Base-by-base conservation (phyloP, 2,888 invertebrate genomes). In the Empis livida region DNA sequence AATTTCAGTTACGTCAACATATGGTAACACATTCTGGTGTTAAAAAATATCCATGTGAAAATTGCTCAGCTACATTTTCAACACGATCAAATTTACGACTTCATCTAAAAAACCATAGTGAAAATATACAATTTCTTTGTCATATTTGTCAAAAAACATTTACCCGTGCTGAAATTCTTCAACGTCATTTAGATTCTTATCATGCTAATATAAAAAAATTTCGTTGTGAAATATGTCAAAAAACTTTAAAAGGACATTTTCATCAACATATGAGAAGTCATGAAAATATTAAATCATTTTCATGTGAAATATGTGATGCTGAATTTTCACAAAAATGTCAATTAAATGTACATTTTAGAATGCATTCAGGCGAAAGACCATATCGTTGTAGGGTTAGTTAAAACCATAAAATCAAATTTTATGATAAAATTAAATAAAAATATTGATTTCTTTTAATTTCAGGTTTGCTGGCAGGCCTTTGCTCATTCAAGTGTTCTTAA, bases 261-360 rank as follows among this genome's bases (percentile, higher is more conserved):
- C 77, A 84, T 15, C 85, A 86, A 58, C 90, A 90, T 61, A 80
- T 90, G 80, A 75, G 88, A 38, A 83, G 82, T 0, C 90, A 90
- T 67, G 78, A 78, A 32, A 79, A 83, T 40, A 51, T 61, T 49
- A 79, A 84, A 52, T 86, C 87, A 0, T 84, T 86, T 62, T 78
- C 79, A 30, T 91, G 90, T 57, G 78, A 79, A 1, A 80, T 80
- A 8, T 91, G 90, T 61, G 82, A 84, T 3, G 81, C 84, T 44
- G 71, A 79, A 30, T 91, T 91, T 58, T 85, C 84, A 1, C 90
- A 90, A 61, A 80, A 86, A 51, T 87, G 87, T 0, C 90, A 91
- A 61, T 66, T 88, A 53, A 87, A 82, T 11, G 89, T 90, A 0
- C 90, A 91, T 57, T 80, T 82, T 60, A 74, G 90, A 14, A 82